phyloP scores from a whole-genome alignment of 2,797 vertebrate genomes.

The Gymnodraco acuticeps region DNA sequence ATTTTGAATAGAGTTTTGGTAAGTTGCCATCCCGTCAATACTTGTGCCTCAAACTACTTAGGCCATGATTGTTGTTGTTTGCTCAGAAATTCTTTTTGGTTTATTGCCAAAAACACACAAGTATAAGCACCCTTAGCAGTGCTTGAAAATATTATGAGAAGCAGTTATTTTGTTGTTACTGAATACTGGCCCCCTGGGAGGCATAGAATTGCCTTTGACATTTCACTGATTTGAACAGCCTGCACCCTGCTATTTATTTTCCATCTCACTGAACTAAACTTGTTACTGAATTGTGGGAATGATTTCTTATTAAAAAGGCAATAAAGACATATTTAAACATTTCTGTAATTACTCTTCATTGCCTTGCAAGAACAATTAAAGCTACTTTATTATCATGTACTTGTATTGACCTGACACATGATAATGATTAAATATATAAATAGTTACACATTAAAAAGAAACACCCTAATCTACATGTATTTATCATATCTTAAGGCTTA shows the following conservation, averaged over 20 bases:
- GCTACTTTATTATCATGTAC: neutral
- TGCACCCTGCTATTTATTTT: conserved; percentile 32
- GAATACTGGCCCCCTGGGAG: conserved; percentile 32
- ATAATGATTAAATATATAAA: neutral
- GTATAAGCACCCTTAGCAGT: neutral
- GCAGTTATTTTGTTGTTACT: conserved; percentile 35
- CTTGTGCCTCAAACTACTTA: conserved; percentile 29
- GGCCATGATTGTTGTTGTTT: neutral
- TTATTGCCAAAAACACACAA: conserved; percentile 26
- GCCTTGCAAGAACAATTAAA: neutral
- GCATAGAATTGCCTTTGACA: conserved; percentile 25
- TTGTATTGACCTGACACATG: neutral
- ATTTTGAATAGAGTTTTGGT: conserved; percentile 21
- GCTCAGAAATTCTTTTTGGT: conserved; percentile 30
- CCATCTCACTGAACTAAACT: conserved; percentile 12
- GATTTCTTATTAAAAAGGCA: neutral
- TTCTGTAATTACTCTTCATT: neutral
- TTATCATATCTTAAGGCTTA: conserved; percentile 3
- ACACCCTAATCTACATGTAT: conserved; percentile 16
- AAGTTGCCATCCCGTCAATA: conserved; percentile 18
- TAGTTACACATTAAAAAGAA: conserved; percentile 17
- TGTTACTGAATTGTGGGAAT: neutral
- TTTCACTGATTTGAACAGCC: conserved; percentile 26
- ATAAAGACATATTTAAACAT: too few species aligned
- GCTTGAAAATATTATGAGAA: conserved; percentile 21